Conservation (phyloP, 2,888 invertebrate genomes). For the Nycteola revayana region DNA sequence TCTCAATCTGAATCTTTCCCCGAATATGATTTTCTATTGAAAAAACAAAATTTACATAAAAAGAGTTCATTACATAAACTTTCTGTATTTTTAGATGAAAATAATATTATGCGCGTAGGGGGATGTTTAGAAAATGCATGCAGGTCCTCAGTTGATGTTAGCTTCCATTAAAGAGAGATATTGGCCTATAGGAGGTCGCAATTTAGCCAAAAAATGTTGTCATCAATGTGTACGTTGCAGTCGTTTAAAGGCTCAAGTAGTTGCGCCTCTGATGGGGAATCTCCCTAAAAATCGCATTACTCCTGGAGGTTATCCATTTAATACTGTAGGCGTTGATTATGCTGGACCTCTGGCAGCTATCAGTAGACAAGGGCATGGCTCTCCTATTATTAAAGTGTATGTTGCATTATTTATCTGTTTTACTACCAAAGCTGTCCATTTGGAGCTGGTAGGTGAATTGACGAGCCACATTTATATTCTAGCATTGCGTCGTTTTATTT, state of each 20-base stretch:
- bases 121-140: too few species aligned
- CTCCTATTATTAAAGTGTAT: not conserved
- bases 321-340: not conserved
- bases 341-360: not conserved
- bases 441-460: constrained; percentile 2
- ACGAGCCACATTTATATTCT: constrained; percentile 2
- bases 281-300: not conserved
- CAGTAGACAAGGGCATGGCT: not conserved
- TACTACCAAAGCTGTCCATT: constrained; percentile 1
- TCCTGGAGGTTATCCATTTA: not conserved
- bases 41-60: too few species aligned
- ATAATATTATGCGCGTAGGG: too few species aligned
- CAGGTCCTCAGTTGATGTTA: too few species aligned
- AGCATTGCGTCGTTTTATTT: constrained; percentile 1
- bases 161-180: too few species aligned
- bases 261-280: constrained; percentile 1
- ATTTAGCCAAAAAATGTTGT: too few species aligned
- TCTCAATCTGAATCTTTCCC: too few species aligned
- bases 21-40: too few species aligned
- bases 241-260: not conserved
- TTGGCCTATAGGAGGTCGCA: too few species aligned
- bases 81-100: too few species aligned
- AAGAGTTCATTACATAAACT: too few species aligned
- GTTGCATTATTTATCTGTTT: constrained; percentile 1
- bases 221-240: too few species aligned